Percentiles rank a stretch among this genome's conserved stretches.
These are phyloP conservation scores for Eleutherodactylus coqui DNA, from an alignment of 2,797 vertebrate species.

Conservation along the genomic window DNA sequence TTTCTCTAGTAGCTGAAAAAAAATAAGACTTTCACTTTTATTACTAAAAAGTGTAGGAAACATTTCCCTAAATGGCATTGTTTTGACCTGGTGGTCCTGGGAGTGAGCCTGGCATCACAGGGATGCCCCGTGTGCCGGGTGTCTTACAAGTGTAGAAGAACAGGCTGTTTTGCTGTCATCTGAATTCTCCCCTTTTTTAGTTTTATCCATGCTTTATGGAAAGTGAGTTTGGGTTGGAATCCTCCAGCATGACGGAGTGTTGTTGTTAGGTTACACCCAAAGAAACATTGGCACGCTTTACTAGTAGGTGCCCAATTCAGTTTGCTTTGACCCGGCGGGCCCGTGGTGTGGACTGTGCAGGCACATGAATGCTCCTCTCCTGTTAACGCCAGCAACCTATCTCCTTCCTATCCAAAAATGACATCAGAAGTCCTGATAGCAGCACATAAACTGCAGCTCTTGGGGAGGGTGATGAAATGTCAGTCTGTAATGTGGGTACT, in stretches of 20 bases:
- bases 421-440: background rate
- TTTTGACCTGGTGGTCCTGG: too few relatives aligned
- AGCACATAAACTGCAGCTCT: background rate
- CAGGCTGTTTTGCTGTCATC: background rate
- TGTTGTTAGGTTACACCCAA: conserved; percentile 41
- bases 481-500: background rate
- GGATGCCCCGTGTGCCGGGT: background rate
- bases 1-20: too few relatives aligned
- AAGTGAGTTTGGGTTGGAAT: conserved; percentile 29
- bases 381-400: background rate
- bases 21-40: too few relatives aligned
- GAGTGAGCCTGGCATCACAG: background rate
- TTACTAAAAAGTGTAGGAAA: too few relatives aligned
- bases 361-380: background rate
- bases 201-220: conserved; percentile 8
- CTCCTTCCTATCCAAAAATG: background rate
- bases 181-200: background rate
- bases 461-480: background rate
- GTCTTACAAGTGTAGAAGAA: background rate
- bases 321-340: background rate
- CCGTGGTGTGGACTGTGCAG: background rate
- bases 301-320: background rate
- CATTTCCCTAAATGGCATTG: too few relatives aligned
- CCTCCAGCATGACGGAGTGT: conserved; percentile 32
- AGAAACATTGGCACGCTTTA: background rate